phyloP scores from a whole-genome alignment of 2,888 invertebrate species.

The Notodonta dromedarius region DNA sequence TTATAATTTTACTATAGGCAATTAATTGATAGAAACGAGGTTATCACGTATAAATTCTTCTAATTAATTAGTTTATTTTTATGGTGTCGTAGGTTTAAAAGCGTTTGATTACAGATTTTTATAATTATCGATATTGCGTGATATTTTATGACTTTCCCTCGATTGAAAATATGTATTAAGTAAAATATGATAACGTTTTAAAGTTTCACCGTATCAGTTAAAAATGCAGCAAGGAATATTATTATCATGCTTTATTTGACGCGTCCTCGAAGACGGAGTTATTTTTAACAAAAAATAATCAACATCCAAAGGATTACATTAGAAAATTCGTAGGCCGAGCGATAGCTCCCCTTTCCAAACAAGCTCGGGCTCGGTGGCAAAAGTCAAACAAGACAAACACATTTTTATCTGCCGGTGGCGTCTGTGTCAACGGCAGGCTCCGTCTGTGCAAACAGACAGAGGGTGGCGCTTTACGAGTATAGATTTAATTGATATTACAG shows the following conservation, averaged over 20 bases:
- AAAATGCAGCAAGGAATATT: too few species aligned
- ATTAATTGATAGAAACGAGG: slow-evolving; percentile 1
- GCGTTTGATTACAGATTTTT: neutral
- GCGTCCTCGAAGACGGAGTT: neutral
- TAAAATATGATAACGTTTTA: too few species aligned
- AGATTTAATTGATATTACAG: slow-evolving; percentile 73
- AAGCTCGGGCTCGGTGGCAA: slow-evolving; percentile 61
- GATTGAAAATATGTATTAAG: neutral
- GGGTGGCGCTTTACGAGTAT: slow-evolving; percentile 65
- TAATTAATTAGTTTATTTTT: slow-evolving; percentile 2
- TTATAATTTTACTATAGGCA: neutral
- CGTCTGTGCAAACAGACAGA: slow-evolving; percentile 69
- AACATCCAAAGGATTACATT: slow-evolving; percentile 37
- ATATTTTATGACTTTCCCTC: neutral
- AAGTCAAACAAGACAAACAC: slow-evolving; percentile 73
- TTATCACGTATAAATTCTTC: neutral
- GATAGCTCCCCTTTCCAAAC: slow-evolving; percentile 53
- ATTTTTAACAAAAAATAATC: neutral
- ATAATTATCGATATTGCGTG: neutral
- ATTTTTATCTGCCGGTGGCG: slow-evolving; percentile 74
- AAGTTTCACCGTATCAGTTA: too few species aligned
- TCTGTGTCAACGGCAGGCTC: slow-evolving; percentile 61
- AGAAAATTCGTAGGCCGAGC: slow-evolving; percentile 37
- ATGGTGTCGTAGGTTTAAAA: neutral
- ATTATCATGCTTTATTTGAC: neutral